Base-by-base conservation (phyloP, 2,888 invertebrate species). In the Augiades crinisus region DNA sequence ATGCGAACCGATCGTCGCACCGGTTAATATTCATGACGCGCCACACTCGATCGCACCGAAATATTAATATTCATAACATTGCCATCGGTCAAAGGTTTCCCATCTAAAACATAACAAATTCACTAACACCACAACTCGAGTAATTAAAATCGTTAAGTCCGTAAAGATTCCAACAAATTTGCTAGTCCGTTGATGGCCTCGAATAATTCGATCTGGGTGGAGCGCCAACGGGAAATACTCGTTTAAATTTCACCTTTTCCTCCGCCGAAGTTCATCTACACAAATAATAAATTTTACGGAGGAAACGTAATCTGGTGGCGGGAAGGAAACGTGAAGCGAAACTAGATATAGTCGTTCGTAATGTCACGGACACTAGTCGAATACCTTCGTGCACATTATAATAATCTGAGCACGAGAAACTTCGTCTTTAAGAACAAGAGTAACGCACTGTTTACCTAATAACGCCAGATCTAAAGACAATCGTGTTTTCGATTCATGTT, bases 41-140 rank as follows among this genome's bases (percentile, higher is more conserved):
- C 46, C 31, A 58, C 63, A 65, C 63, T 63, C 61, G 62, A 62
- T 60, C 59, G 59, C 63, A 45, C 60, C 54, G 59, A 58, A 55
- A 47, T 46, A 56, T 61, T 52, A 53, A 57, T 57, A 57, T 55
- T 59, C 56, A 58, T 56, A 45, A 52, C 45, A 59, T 54, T 36
- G 38, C 45, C 53, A 47, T 53, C 53, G 40, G 45, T 56, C 51
- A 51, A 54, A 58, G 50, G 44, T 54, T 45, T 24, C 55, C 33
- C 51, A 13, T 43, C 43, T 10, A 22, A 52, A 52, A 52, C 44
- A n/a, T 44, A 51, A 51, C 37, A 52, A 54, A 31, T 47, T 49
- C 30, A 31, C 12, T 17, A 13, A 45, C 30, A 45, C 17, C 17
- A 33, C 8, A 52, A 24, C 37, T 17, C 31, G 6, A n/a, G 13